Conservation (phyloP, 2,113 vertebrate species). For the Cygnus atratus region DNA sequence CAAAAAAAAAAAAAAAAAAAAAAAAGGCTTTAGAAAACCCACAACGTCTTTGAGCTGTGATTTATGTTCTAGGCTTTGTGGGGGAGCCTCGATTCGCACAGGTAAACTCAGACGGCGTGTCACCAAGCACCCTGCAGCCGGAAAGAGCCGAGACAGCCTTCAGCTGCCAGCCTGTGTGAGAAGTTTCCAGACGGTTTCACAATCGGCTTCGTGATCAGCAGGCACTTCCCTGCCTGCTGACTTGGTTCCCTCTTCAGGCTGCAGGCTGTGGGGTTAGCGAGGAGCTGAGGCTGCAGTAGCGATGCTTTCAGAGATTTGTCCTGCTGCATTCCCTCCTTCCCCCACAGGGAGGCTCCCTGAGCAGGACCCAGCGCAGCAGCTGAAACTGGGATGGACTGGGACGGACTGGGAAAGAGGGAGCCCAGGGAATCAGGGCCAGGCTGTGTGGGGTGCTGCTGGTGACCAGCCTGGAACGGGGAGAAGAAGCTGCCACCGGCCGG, state of each 20-base stretch:
- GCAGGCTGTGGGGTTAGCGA: too few species aligned
- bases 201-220: too few species aligned
- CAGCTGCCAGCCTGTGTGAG: not conserved
- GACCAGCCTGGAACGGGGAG: not conserved
- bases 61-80: not conserved
- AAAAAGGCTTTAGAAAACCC: not conserved
- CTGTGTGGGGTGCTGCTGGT: not conserved
- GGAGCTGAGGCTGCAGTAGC: too few species aligned
- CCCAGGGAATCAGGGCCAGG: not conserved
- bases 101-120: rapidly evolving
- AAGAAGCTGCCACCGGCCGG: rapidly evolving
- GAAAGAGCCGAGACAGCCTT: not conserved
- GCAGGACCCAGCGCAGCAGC: not conserved
- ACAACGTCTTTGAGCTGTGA: rapidly evolving
- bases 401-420: not conserved
- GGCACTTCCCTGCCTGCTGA: not conserved
- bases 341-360: not conserved
- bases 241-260: rapidly evolving
- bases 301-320: not conserved
- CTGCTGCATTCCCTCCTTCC: not conserved
- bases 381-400: not conserved
- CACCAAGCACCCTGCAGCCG: not conserved
- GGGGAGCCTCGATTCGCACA: rapidly evolving
- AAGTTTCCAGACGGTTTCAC: not conserved
- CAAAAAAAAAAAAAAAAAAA: not conserved